A percentile compares a stretch with the other conserved stretches of the same genome.
These are phyloP conservation scores for Pomacea maculata DNA, from an alignment of 1,140 invertebrate genomes.

Conservation along the genomic window DNA sequence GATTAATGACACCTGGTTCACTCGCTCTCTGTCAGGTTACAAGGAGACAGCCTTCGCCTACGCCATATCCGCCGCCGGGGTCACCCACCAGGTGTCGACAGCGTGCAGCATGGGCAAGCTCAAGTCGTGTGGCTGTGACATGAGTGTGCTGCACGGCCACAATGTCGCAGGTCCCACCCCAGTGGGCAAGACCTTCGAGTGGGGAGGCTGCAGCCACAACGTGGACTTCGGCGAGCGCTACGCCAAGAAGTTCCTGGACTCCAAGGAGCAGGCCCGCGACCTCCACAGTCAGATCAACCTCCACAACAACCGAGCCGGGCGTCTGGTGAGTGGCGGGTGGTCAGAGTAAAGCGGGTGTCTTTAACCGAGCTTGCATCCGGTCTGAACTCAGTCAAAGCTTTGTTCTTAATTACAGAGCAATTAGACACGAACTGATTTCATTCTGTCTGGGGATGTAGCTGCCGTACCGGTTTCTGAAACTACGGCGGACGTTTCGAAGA, in stretches of 20 bases:
- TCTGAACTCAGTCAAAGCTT: no score
- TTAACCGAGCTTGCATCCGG: no score
- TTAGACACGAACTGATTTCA: no score
- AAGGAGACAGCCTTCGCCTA: constrained; percentile 69
- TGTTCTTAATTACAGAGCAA: no score
- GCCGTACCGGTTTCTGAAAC: no score
- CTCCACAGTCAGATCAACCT: constrained; percentile 80
- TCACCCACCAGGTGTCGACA: constrained; percentile 83
- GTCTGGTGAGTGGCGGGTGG: constrained; percentile 66
- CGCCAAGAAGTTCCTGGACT: constrained; percentile 89
- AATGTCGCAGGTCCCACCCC: neutral
- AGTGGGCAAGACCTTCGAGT: constrained; percentile 75
- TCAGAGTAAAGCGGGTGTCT: no score
- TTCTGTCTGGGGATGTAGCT: no score
- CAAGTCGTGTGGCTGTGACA: constrained; percentile 82
- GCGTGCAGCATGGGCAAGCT: constrained; percentile 87
- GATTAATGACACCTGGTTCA: neutral
- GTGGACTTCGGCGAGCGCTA: constrained; percentile 96
- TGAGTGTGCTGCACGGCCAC: constrained; percentile 66
- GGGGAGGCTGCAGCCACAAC: constrained; percentile 96
- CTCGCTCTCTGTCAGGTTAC: constrained; percentile 66
- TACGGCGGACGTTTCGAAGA: no score
- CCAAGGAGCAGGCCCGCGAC: constrained; percentile 74
- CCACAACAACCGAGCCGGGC: constrained; percentile 74
- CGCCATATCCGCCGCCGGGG: constrained; percentile 81